phyloP scores from a whole-genome alignment of 2,797 vertebrate species.

The Argentina silus region DNA sequence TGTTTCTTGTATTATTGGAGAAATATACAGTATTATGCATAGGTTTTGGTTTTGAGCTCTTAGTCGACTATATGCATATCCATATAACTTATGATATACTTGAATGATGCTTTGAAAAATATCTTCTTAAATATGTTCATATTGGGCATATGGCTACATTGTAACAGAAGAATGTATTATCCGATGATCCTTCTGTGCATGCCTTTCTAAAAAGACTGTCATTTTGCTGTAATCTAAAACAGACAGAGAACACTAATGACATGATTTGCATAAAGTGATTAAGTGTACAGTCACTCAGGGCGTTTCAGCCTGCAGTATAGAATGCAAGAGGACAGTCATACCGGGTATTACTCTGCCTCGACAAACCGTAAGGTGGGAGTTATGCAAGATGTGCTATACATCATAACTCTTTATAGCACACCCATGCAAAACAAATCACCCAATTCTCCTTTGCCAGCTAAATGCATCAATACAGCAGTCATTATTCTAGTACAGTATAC shows the following conservation, averaged over 20 bases:
- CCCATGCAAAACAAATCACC: conserved; percentile 38
- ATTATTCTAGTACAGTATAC: conserved; percentile 17
- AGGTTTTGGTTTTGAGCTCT: no score
- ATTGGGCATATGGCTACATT: not conserved
- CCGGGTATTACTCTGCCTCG: conserved; percentile 32
- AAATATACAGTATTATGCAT: no score
- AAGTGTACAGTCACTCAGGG: conserved; percentile 54
- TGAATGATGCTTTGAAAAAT: no score
- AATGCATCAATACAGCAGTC: conserved; percentile 5
- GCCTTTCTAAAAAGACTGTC: not conserved
- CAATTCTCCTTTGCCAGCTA: not conserved
- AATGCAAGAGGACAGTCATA: conserved; percentile 38
- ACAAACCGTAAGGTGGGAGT: conserved; percentile 26
- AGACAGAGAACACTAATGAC: conserved; percentile 58
- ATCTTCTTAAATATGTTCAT: no score
- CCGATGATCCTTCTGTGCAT: not conserved
- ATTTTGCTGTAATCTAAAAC: conserved; percentile 59
- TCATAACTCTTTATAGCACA: not conserved
- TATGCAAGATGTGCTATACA: not conserved
- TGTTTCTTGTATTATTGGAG: no score
- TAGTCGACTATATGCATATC: no score
- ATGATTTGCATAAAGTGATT: conserved; percentile 66
- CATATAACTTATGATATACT: no score
- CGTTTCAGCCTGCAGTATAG: conserved; percentile 33
- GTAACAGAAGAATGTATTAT: not conserved